These are phyloP conservation scores for Callipepla squamata DNA, from an alignment of 2,113 vertebrate species.

Conservation along the genomic window DNA sequence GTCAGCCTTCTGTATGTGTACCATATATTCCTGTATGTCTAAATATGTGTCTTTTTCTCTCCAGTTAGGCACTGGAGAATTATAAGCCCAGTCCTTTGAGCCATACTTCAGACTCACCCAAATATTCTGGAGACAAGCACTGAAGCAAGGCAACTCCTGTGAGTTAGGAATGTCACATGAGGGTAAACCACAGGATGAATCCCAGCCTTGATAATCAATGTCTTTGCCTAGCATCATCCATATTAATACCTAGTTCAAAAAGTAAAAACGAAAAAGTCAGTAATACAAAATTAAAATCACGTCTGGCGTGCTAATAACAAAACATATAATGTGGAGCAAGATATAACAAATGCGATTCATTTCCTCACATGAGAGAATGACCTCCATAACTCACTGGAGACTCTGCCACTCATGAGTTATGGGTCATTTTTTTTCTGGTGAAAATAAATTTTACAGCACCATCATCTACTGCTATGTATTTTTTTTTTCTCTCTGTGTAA, in stretches of 20 bases:
- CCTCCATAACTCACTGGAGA: constrained; percentile 80
- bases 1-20: background rate
- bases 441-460: constrained; percentile 78
- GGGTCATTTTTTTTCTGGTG: constrained; percentile 77
- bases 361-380: constrained; percentile 77
- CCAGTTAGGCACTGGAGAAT: background rate
- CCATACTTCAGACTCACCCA: background rate
- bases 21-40: background rate
- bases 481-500: constrained; percentile 58
- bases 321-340: constrained; percentile 69
- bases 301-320: constrained; percentile 74
- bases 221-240: constrained; percentile 46
- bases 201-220: constrained; percentile 6
- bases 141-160: background rate
- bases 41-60: background rate
- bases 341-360: constrained; percentile 77
- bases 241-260: constrained; percentile 58
- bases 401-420: constrained; percentile 80
- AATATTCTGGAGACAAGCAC: background rate
- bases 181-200: background rate
- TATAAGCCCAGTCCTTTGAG: background rate
- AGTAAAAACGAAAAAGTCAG: constrained; percentile 57
- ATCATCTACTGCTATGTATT: constrained; percentile 46
- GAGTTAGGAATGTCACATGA: background rate
- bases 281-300: constrained; percentile 73